phyloP scores from a whole-genome alignment of 2,888 invertebrate species.

The Ariolimax columbianus region DNA sequence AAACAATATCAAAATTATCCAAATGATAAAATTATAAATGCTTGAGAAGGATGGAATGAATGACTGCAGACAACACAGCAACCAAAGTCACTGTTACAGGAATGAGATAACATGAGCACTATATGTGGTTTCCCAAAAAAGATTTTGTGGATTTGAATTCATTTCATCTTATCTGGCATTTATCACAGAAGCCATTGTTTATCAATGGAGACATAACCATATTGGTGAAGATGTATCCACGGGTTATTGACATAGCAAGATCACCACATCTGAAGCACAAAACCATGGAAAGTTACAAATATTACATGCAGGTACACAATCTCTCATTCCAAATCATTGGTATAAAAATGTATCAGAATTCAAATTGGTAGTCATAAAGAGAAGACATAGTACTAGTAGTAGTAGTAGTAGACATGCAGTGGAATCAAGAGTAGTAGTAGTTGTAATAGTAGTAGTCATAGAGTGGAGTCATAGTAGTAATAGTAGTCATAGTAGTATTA shows the following conservation, averaged over 20 bases:
- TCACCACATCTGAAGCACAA: background rate
- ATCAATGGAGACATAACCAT: background rate
- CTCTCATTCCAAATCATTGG: too few relatives aligned
- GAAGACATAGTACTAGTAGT: too few relatives aligned
- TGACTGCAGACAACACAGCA: background rate
- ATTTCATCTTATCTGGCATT: background rate
- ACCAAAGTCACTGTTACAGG: background rate
- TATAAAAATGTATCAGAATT: too few relatives aligned
- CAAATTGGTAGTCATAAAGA: too few relatives aligned
- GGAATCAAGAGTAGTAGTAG: too few relatives aligned
- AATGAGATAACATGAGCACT: background rate
- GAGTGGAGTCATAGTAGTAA: too few relatives aligned
- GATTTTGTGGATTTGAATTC: background rate
- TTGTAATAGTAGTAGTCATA: too few relatives aligned
- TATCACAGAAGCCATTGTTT: background rate
- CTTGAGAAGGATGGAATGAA: background rate
- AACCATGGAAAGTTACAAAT: background rate
- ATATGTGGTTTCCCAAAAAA: background rate
- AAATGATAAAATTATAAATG: background rate
- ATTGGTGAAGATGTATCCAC: background rate
- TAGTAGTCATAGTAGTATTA: too few relatives aligned
- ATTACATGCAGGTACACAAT: too few relatives aligned
- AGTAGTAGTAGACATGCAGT: too few relatives aligned
- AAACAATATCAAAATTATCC: background rate
- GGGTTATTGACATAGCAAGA: background rate